phyloP scores from a whole-genome alignment of 2,797 vertebrate genomes.

The Anableps anableps region DNA sequence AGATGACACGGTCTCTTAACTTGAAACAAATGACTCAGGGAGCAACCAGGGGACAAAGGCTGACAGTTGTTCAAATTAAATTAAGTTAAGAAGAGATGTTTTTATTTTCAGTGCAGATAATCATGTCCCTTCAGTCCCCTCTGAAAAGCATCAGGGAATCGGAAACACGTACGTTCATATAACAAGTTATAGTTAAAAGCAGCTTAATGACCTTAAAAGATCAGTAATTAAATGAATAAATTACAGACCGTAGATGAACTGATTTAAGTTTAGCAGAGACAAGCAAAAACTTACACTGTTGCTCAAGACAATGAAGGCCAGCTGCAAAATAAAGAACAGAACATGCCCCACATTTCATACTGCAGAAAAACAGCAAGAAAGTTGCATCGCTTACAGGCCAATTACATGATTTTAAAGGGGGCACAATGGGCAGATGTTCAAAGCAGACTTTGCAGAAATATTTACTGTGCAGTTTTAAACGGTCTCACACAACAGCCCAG shows the following conservation, averaged over 20 bases:
- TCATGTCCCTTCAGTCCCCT: conserved; percentile 17
- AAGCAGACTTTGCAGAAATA: conserved; percentile 24
- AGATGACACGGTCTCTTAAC: conserved; percentile 17
- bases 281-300: neutral
- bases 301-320: neutral
- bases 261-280: neutral
- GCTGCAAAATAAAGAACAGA: neutral
- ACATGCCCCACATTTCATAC: neutral
- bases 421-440: conserved; percentile 17
- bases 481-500: conserved; percentile 24
- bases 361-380: neutral
- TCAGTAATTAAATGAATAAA: conserved; percentile 6
- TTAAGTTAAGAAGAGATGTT: conserved; percentile 41
- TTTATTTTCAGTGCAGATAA: conserved; percentile 36
- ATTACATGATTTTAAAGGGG: neutral
- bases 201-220: conserved; percentile 9
- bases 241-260: neutral
- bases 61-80: conserved; percentile 45
- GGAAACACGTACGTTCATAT: conserved; percentile 4
- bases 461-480: conserved; percentile 19
- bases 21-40: conserved; percentile 31
- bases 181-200: conserved; percentile 8
- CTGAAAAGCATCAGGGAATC: conserved; percentile 25
- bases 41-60: conserved; percentile 54
- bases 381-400: neutral